Conservation (phyloP, 2,888 invertebrate genomes). For the Eudasyphora cyanicolor region DNA sequence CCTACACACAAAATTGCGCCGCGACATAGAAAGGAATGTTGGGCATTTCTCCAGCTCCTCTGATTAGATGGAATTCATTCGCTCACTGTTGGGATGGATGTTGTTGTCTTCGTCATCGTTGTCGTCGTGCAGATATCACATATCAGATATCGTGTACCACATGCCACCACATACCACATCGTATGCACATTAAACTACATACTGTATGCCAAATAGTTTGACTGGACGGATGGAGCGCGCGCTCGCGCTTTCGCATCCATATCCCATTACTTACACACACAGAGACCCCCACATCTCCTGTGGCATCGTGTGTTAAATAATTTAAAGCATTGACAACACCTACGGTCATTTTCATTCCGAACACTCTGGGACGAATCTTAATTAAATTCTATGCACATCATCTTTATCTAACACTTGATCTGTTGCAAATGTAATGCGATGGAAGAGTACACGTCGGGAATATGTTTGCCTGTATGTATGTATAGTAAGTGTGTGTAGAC, state of each 20-base stretch:
- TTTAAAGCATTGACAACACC: slow-evolving; percentile 61
- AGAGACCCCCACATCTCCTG: no score
- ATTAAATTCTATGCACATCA: slow-evolving; percentile 65
- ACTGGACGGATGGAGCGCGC: background rate
- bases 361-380: slow-evolving; percentile 34
- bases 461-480: no score
- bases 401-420: slow-evolving; percentile 64
- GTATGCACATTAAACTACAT: no score
- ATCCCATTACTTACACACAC: no score
- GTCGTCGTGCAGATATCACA: no score
- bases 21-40: background rate
- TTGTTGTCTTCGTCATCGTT: background rate
- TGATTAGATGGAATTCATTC: slow-evolving; percentile 16
- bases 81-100: background rate
- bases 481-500: background rate
- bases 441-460: background rate
- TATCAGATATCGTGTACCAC: no score
- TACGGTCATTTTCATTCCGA: slow-evolving; percentile 58
- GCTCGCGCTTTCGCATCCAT: background rate
- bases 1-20: background rate
- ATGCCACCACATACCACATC: background rate
- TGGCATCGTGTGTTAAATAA: slow-evolving; percentile 43
- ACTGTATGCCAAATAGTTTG: no score
- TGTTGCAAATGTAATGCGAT: slow-evolving; percentile 47
- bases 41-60: slow-evolving; percentile 15